Base-by-base conservation (phyloP, 2,888 invertebrate genomes). In the Crocallis elinguaria region DNA sequence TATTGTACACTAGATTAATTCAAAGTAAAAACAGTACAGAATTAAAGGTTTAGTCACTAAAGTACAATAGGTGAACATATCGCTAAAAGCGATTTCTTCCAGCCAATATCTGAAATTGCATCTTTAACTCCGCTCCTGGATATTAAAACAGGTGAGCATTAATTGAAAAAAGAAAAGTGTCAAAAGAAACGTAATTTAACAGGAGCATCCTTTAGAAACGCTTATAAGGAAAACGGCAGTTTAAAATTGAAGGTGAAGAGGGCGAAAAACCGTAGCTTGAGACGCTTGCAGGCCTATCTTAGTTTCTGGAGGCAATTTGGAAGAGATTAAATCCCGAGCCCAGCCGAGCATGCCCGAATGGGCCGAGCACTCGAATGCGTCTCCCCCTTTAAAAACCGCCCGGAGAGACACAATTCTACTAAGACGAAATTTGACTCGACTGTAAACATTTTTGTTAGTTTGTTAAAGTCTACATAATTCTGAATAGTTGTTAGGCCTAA, bases 291-390 rank as follows among this genome's bases (percentile, higher is more conserved):
- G 68, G 69, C 67, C 71, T 65, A 64, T 67, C 67, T 64, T 58
- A 62, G 69, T 67, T 60, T 65, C 64, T 66, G 57, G 71, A 23
- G 71, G 78, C 77, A 80, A 80, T 80, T 78, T 78, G 66, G 63
- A 67, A 69, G 66, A 79, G 79, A 80, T 80, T 80, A 78, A 80
- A 79, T 72, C 73, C 71, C 63, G 69, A 66, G 66, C 49, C 38
- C 69, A 64, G 52, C 74, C 71, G 73, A 70, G 69, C 77, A 69
- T 78, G 57, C 44, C 68, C 60, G 59, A 67, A 56, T 50, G 43
- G 58, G 60, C 43, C 65, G 66, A 59, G 60, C 52, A 63, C 64
- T 13, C 35, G 16, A 37, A n/a, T 37, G 29, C 36, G 60, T 66
- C 62, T 60, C 62, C 59, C 50, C 60, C 67, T 69, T 69, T 66